Conservation (phyloP, 2,113 vertebrate species). For the Nerophis lumbriciformis region DNA sequence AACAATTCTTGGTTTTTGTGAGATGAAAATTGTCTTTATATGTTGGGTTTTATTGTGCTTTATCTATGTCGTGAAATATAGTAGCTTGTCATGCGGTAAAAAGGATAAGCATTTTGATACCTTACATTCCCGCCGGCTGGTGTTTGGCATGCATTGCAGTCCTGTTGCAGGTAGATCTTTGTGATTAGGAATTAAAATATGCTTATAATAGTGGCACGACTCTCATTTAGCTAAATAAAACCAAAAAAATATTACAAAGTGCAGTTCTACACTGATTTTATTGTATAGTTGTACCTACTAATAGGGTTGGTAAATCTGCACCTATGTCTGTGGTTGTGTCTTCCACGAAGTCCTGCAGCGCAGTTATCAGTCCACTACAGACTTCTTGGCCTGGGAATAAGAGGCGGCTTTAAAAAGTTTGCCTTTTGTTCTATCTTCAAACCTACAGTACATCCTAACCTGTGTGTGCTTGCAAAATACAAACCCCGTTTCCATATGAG, state of each 20-base stretch:
- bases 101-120: constrained; percentile 6
- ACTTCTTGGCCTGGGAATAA: constrained; percentile 43
- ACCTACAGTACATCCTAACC: constrained; percentile 40
- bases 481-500: constrained; percentile 26
- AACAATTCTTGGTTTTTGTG: constrained; percentile 9
- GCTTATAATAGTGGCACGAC: too few species aligned
- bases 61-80: constrained; percentile 4
- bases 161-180: not conserved
- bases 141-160: not conserved
- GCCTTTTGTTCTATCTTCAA: constrained; percentile 44
- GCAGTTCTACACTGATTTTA: too few species aligned
- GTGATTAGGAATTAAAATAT: not conserved
- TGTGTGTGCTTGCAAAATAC: constrained; percentile 30
- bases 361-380: constrained; percentile 55
- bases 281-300: not conserved
- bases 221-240: too few species aligned
- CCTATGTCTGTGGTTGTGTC: not conserved
- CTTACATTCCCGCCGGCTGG: constrained; percentile 2
- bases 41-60: constrained; percentile 11
- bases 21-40: constrained; percentile 7
- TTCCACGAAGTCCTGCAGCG: constrained; percentile 11
- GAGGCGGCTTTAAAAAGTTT: constrained; percentile 41
- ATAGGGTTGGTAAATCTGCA: not conserved
- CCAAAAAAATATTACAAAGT: too few species aligned
- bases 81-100: not conserved